phyloP scores from a whole-genome alignment of 2,888 invertebrate species.

The Caenorhabditis becei region DNA sequence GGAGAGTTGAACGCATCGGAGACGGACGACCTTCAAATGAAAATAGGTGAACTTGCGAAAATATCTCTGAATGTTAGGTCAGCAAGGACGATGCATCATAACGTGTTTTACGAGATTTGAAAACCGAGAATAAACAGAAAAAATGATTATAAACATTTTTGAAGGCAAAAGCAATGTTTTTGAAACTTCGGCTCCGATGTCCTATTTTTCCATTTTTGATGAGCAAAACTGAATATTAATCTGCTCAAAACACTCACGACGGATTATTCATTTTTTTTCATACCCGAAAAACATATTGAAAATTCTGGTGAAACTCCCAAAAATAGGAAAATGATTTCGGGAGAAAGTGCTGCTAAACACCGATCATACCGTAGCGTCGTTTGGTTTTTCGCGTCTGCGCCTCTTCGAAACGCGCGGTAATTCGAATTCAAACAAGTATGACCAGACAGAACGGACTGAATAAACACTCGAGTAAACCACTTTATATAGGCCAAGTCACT shows the following conservation, averaged over 20 bases:
- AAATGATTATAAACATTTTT: too few relatives aligned
- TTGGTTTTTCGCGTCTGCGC: slow-evolving; percentile 11
- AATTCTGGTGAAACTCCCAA: background rate
- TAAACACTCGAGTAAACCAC: background rate
- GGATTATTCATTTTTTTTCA: too few relatives aligned
- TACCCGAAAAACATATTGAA: too few relatives aligned
- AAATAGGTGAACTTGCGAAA: background rate
- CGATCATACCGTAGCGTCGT: background rate
- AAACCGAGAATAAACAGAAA: too few relatives aligned
- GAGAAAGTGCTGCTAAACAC: background rate
- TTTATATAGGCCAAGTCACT: slow-evolving; percentile 12
- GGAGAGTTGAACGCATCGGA: slow-evolving; percentile 4
- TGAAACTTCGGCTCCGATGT: too few relatives aligned
- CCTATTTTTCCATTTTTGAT: too few relatives aligned
- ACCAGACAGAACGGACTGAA: background rate
- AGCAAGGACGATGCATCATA: background rate
- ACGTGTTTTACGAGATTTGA: background rate
- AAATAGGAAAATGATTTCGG: background rate
- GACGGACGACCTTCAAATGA: slow-evolving; percentile 6
- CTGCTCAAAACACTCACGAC: too few relatives aligned
- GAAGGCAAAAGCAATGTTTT: too few relatives aligned
- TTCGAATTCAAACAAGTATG: slow-evolving; percentile 14
- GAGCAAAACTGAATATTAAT: too few relatives aligned
- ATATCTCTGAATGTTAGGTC: background rate
- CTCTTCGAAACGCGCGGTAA: slow-evolving; percentile 29